These are phyloP conservation scores for Nomada goodeniana DNA, from an alignment of 2,888 invertebrate genomes.

Conservation along the genomic window DNA sequence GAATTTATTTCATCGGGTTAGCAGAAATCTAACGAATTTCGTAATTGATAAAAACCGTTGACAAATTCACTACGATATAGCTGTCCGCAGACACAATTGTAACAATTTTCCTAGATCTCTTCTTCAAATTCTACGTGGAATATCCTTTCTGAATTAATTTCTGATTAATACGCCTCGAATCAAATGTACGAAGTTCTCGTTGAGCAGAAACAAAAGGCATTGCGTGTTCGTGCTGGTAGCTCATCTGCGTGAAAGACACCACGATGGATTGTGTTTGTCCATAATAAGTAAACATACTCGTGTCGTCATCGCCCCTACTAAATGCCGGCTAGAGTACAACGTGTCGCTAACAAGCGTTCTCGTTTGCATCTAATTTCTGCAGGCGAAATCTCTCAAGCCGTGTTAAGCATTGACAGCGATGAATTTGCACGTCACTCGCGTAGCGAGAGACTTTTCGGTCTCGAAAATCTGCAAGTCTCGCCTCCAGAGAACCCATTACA, in stretches of 20 bases:
- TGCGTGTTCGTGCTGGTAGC: neutral
- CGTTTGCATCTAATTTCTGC: slow-evolving; percentile 69
- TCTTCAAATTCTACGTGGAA: neutral
- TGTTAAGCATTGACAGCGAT: slow-evolving; percentile 22
- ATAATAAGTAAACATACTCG: slow-evolving; percentile 74
- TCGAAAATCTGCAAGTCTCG: neutral
- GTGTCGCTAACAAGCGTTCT: slow-evolving; percentile 66
- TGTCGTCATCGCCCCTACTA: slow-evolving; percentile 38
- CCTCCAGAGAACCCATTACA: neutral
- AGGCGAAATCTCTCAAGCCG: slow-evolving; percentile 47
- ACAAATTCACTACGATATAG: no score
- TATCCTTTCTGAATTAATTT: neutral
- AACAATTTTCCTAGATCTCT: no score
- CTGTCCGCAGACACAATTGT: no score
- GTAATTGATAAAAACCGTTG: no score
- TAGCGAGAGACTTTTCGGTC: slow-evolving; percentile 23
- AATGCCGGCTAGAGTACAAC: slow-evolving; percentile 39
- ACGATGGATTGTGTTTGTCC: slow-evolving; percentile 73
- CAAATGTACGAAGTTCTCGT: slow-evolving; percentile 3
- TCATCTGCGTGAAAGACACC: slow-evolving; percentile 15
- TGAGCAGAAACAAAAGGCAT: neutral
- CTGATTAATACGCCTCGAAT: neutral
- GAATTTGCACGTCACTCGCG: slow-evolving; percentile 7
- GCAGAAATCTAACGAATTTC: no score
- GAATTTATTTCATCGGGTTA: no score